These are phyloP conservation scores for Lutjanus erythropterus DNA, from an alignment of 2,113 vertebrate species.

Conservation along the genomic window DNA sequence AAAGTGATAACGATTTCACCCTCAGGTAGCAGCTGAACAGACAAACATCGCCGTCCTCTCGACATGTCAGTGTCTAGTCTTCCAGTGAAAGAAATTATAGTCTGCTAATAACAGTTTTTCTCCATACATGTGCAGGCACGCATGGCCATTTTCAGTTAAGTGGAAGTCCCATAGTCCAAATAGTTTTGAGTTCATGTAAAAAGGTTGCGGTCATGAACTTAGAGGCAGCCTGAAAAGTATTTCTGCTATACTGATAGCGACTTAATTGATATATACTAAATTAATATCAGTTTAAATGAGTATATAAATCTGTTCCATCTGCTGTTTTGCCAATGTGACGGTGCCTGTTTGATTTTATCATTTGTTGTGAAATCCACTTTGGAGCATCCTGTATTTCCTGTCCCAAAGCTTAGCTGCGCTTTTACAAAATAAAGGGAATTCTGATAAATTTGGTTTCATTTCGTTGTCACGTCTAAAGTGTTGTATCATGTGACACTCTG, in stretches of 20 bases:
- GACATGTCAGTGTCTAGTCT: constrained; percentile 53
- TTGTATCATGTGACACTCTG: constrained; percentile 14
- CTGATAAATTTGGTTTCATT: not conserved
- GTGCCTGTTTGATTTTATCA: not conserved
- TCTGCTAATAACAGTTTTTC: constrained; percentile 62
- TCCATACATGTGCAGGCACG: constrained; percentile 33
- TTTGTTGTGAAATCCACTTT: not conserved
- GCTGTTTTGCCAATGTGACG: not conserved
- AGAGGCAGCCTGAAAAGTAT: not conserved
- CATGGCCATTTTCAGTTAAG: constrained; percentile 31
- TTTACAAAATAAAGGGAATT: not conserved
- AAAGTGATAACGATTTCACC: constrained; percentile 52
- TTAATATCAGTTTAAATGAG: not conserved
- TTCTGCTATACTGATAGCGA: not conserved
- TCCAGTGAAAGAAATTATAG: constrained; percentile 58
- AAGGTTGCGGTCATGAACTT: constrained; percentile 43
- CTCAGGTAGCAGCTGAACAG: constrained; percentile 64
- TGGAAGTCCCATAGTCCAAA: constrained; percentile 47
- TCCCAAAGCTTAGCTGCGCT: not conserved
- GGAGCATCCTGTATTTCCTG: not conserved
- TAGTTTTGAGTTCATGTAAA: constrained; percentile 60
- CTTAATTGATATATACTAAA: not conserved
- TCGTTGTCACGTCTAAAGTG: not conserved
- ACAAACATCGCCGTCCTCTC: constrained; percentile 64
- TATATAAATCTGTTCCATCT: not conserved